A percentile compares a stretch with the other conserved stretches of the same genome.
These are phyloP conservation scores for Eurystomus gularis DNA, from an alignment of 2,113 vertebrate species.

Conservation along the genomic window DNA sequence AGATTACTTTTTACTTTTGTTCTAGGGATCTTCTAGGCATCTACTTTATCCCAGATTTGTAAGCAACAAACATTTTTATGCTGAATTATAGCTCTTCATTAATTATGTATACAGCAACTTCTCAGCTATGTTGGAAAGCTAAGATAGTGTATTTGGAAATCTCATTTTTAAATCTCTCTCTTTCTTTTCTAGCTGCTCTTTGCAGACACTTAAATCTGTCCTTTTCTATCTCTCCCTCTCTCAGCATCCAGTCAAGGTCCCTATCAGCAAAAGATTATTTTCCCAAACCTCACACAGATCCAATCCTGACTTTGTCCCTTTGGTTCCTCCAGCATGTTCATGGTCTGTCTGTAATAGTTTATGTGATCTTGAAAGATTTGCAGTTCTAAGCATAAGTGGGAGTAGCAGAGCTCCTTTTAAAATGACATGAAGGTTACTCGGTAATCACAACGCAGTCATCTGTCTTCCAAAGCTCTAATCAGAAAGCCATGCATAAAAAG, in stretches of 20 bases:
- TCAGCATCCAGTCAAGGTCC: neutral
- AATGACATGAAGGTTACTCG: neutral
- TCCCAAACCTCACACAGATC: neutral
- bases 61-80: neutral
- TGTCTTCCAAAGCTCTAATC: neutral
- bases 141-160: neutral
- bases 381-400: neutral
- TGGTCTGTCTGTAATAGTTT: neutral
- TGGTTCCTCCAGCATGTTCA: neutral
- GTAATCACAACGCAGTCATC: neutral
- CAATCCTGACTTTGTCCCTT: neutral
- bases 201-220: neutral
- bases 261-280: neutral
- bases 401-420: neutral
- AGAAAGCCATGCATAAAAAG: neutral
- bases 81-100: neutral
- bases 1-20: neutral
- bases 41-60: neutral
- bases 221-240: neutral
- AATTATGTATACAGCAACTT: neutral
- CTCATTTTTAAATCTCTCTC: neutral
- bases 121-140: neutral
- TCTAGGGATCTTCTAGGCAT: neutral
- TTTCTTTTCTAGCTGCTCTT: neutral
- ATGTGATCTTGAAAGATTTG: slow-evolving; percentile 17